Base-by-base conservation (phyloP, 2,113 vertebrate species). In the Pogona vitticeps region DNA sequence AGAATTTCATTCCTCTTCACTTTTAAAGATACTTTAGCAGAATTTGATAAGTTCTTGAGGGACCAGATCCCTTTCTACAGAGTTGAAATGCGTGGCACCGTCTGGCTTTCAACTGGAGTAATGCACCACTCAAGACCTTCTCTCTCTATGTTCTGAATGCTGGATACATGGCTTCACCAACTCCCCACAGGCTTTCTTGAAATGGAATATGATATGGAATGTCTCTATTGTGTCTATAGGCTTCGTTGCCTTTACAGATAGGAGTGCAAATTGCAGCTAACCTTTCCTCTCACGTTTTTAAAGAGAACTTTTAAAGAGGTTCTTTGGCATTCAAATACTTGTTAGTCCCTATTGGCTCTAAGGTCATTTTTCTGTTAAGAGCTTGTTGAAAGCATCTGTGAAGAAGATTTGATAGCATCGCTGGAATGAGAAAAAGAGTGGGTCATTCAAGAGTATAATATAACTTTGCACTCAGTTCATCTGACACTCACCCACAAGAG, bases 371-470 rank as follows among this genome's bases (percentile, higher is more conserved):
- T 88, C n/a, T 89, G 70, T n/a, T 40, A 26, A 82, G 5, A 33
- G 2, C 56, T 76, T 71, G 6, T 79, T 59, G 4, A 82, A 36
- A 75, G 18, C n/a, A 82, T 14, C 65, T 84, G 88, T 81, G 14
- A 71, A 83, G 8, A 90, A 85, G 83, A 73, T 21, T 80, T 80
- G 75, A 42, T 84, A 46, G 80, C 42, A 79, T 65, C 26, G 89
- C 59, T 36, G 4, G 82, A 0, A 75, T 87, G 78, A 7, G 9
- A 56, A 38, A 73, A 21, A 31, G 3, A 14, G 88, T 79, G 58
- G 10, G 6, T 77, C 81, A 73, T 76, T 82, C 86, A 81, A 13
- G 38, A 73, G 6, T 42, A 79, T 15, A n/a, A 72, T 17, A n/a
- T 78, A 6, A 88, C 68, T 89, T 84, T 42, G 26, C 87, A 63